Conservation (phyloP, 2,888 invertebrate species). For the Ochropleura leucogaster region DNA sequence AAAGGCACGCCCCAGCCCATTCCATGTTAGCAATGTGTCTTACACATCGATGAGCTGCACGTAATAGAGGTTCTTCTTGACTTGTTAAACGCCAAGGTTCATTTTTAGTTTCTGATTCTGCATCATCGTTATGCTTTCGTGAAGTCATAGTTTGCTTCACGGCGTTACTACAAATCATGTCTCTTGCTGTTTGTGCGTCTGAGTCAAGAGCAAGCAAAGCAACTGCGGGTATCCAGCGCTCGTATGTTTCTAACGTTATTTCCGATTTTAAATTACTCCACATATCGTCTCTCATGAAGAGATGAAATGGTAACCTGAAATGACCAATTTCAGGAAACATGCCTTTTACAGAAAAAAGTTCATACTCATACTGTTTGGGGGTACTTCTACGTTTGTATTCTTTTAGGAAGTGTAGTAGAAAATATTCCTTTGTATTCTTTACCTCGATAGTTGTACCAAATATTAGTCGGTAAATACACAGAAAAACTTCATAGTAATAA, state of each 20-base stretch:
- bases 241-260: conserved; percentile 88
- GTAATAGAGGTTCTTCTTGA: conserved; percentile 84
- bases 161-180: conserved; percentile 89
- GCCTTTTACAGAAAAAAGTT: conserved; percentile 87
- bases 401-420: conserved; percentile 85
- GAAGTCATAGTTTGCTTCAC: conserved; percentile 89
- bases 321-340: conserved; percentile 89
- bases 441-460: conserved; percentile 76
- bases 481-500: conserved; percentile 87
- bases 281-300: conserved; percentile 88
- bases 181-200: conserved; percentile 86
- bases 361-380: conserved; percentile 88
- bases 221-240: conserved; percentile 86
- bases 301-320: conserved; percentile 87
- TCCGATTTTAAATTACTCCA: conserved; percentile 89
- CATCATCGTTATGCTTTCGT: conserved; percentile 78
- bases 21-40: conserved; percentile 88
- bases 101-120: conserved; percentile 75
- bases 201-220: conserved; percentile 83
- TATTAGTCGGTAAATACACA: conserved; percentile 84
- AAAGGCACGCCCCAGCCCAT: conserved; percentile 89
- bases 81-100: conserved; percentile 85
- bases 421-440: conserved; percentile 82
- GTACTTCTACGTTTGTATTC: conserved; percentile 83
- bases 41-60: conserved; percentile 87